A percentile compares a stretch with the other conserved stretches of the same genome.
Conservation (phyloP, 2,797 vertebrate genomes). For the Centroberyx gerrardi region DNA sequence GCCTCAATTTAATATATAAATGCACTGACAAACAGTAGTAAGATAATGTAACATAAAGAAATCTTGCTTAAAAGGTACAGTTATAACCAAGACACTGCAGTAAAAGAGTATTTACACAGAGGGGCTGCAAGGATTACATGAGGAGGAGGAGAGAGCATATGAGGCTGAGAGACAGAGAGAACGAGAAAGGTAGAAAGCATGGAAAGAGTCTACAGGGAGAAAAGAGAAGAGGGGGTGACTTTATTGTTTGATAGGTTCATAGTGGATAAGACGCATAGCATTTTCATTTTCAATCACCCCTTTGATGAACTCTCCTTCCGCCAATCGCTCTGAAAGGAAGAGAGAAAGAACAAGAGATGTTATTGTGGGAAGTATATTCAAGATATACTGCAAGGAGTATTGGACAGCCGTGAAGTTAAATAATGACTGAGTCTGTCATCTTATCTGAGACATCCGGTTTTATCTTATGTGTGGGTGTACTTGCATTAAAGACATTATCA, state of each 20-base stretch:
- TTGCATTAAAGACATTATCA: constrained; percentile 10
- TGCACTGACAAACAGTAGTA: constrained; percentile 43
- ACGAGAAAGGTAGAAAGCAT: not conserved
- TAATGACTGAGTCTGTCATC: constrained; percentile 20
- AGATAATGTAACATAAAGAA: constrained; percentile 31
- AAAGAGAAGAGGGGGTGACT: constrained; percentile 17
- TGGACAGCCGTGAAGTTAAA: constrained; percentile 20
- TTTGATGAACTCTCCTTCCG: constrained; percentile 88
- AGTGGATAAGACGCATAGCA: constrained; percentile 88
- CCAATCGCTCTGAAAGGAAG: constrained; percentile 79
- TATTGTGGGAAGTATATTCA: not conserved
- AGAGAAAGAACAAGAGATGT: constrained; percentile 24
- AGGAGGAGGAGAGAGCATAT: not conserved
- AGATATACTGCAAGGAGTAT: not conserved
- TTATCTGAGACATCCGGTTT: constrained; percentile 51
- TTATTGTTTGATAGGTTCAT: constrained; percentile 77
- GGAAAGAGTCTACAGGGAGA: constrained; percentile 16
- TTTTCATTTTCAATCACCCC: constrained; percentile 86
- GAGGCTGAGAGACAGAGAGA: constrained; percentile 10
- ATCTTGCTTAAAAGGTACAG: constrained; percentile 39
- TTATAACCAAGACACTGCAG: constrained; percentile 52
- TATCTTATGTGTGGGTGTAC: constrained; percentile 33
- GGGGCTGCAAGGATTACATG: not conserved
- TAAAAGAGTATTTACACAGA: constrained; percentile 71
- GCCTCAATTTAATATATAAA: constrained; percentile 30